These are phyloP conservation scores for Archivesica marissinica DNA, from an alignment of 1,140 invertebrate genomes.

Conservation along the genomic window DNA sequence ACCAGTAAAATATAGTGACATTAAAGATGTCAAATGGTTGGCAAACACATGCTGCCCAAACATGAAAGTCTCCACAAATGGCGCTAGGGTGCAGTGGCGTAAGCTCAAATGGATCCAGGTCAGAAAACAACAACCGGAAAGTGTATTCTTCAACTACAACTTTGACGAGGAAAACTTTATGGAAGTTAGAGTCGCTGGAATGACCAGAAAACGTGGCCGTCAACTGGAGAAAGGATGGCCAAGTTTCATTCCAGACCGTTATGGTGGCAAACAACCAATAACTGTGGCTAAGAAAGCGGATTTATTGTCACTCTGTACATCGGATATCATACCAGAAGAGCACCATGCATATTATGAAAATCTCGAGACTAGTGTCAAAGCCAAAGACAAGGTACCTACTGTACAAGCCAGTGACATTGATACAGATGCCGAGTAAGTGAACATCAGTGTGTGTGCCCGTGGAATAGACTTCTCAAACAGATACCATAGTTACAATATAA, in stretches of 20 bases:
- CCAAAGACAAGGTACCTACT: too few species aligned
- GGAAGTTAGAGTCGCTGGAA: neutral
- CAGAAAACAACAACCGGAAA: neutral
- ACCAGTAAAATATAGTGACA: slow-evolving; percentile 49
- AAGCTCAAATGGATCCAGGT: slow-evolving; percentile 55
- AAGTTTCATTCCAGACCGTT: neutral
- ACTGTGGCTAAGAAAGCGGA: slow-evolving; percentile 51
- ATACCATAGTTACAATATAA: too few species aligned
- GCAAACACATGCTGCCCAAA: neutral
- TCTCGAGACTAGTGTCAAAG: too few species aligned
- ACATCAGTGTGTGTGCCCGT: too few species aligned
- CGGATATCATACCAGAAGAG: slow-evolving; percentile 28
- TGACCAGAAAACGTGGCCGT: slow-evolving; percentile 11
- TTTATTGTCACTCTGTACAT: slow-evolving; percentile 33
- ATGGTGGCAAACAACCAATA: slow-evolving; percentile 45
- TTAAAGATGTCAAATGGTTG: slow-evolving; percentile 53
- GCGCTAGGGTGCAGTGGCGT: slow-evolving; percentile 53
- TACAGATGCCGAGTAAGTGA: too few species aligned
- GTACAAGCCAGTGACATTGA: too few species aligned
- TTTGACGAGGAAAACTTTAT: slow-evolving; percentile 15
- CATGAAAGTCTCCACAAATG: slow-evolving; percentile 15
- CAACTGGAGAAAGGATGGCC: neutral
- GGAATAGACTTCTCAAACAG: too few species aligned
- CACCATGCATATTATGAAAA: too few species aligned
- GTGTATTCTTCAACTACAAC: slow-evolving; percentile 31